Evolutionary conservation across 2,797 vertebrate genomes (phyloP).

Genomic region (Apogon hyalosoma): DNA sequence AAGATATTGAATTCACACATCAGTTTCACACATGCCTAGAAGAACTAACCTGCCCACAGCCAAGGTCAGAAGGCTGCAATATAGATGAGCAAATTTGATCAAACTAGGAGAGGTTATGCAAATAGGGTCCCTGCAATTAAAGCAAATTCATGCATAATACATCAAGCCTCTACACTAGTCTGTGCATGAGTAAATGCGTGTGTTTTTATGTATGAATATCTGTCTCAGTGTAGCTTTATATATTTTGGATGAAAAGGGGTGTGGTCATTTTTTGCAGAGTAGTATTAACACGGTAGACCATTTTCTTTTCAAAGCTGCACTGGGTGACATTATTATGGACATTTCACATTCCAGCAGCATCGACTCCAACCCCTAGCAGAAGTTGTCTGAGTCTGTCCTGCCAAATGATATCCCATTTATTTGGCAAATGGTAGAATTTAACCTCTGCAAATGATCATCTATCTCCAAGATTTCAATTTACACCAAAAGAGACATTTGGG

Average conservation of each 20-base stretch:
- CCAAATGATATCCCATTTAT: neutral
- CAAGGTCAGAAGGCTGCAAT: conserved; percentile 71
- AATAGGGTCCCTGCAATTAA: conserved; percentile 75
- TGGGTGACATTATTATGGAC: conserved; percentile 9
- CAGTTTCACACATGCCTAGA: conserved; percentile 15
- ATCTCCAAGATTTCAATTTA: conserved; percentile 24
- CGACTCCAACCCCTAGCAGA: neutral
- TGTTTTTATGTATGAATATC: conserved; percentile 31
- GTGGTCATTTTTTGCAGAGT: conserved; percentile 29
- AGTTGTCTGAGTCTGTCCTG: neutral
- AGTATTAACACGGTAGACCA: conserved; percentile 35
- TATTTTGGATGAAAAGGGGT: conserved; percentile 49
- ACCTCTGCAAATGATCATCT: conserved; percentile 12
- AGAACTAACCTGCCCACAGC: conserved; percentile 60
- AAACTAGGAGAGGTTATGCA: conserved; percentile 77
- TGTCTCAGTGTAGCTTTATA: conserved; percentile 45
- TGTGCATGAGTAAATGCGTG: conserved; percentile 25
- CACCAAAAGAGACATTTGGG: conserved; percentile 21
- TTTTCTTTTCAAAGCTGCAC: conserved; percentile 18
- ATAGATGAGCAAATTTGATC: conserved; percentile 75
- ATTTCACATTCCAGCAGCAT: neutral
- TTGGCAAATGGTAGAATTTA: conserved; percentile 7
- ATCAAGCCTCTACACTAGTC: conserved; percentile 57
- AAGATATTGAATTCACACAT: conserved; percentile 35
- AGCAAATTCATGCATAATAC: conserved; percentile 79